Percentiles rank a stretch among this genome's conserved stretches.
These are phyloP conservation scores for Onthophagus sagittarius DNA, from an alignment of 2,888 invertebrate genomes.

Conservation along the genomic window DNA sequence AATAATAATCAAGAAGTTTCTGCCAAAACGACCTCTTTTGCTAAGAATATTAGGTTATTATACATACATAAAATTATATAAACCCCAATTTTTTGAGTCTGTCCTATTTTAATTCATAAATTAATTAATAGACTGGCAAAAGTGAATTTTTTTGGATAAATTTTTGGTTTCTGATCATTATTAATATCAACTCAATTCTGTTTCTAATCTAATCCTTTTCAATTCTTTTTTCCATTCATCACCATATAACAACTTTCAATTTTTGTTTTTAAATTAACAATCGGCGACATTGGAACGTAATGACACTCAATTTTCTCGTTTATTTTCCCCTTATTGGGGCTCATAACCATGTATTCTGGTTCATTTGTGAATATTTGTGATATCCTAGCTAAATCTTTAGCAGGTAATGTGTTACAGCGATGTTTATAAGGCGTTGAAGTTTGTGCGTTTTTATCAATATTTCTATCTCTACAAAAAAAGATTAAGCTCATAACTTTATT, in stretches of 20 bases:
- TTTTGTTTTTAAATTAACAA: constrained; percentile 36
- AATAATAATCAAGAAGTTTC: neutral
- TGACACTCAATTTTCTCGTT: constrained; percentile 33
- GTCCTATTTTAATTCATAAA: neutral
- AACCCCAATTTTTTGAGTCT: neutral
- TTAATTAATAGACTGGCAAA: neutral
- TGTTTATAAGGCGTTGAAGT: constrained; percentile 34
- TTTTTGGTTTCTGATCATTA: neutral
- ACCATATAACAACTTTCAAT: constrained; percentile 41
- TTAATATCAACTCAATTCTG: neutral
- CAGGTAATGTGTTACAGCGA: constrained; percentile 43
- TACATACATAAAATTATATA: neutral
- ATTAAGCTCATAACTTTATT: too few relatives aligned
- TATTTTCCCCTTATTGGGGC: constrained; percentile 36
- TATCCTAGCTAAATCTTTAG: constrained; percentile 42
- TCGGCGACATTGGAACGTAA: constrained; percentile 44
- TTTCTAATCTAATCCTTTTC: neutral
- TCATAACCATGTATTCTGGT: constrained; percentile 44
- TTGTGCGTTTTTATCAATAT: constrained; percentile 7
- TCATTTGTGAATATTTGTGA: constrained; percentile 42
- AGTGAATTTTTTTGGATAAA: neutral
- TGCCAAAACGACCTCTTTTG: neutral
- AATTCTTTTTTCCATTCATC: constrained; percentile 37
- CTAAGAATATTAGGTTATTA: neutral
- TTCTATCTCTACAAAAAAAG: constrained; percentile 14